Evolutionary conservation across 2,797 vertebrate species (phyloP), one percentile per base, ranked within the genome.

Genomic region (Pangasius djambal): DNA sequence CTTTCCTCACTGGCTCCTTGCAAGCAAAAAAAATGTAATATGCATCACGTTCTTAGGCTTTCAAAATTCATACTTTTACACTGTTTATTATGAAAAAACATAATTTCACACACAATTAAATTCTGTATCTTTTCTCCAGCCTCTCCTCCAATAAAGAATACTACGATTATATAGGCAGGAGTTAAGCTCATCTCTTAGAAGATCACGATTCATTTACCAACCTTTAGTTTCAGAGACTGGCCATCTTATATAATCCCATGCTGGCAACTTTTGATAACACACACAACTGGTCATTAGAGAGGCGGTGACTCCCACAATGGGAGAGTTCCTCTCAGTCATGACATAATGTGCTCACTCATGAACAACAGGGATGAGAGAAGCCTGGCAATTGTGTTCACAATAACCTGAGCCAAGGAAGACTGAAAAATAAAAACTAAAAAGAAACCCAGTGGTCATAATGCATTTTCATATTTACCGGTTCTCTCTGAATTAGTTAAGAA

Each of bases 171-270:
- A 92, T 89, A 92, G 88, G 86, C 83, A 89, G 89, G 92, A 92
- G 92, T 94, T 94, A 95, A 95, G 91, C 92, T 92, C 77, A 87
- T 90, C 90, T 93, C 95, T 94, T 94, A 94, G 94, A 2, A 22
- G 37, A 94, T 94, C 94, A 94, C 69, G 89, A 88, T 89, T 93
- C 83, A 86, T 87, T 83, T 37, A 61, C n/a, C 18, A 7, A 61
- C 18, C 31, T 95, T 94, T 93, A 44, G 89, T 90, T 88, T 91
- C 92, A 92, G 91, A 94, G 91, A 92, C 91, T 91, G 93, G 90
- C 84, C 87, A 85, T 87, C 92, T 89, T 90, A 85, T 87, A 92
- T 95, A 95, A 95, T 95, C 94, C 93, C 92, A 86, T 78, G 77
- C 92, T 93, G 92, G 87, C 91, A 90, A 90, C 89, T 91, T 94